These are phyloP conservation scores for Iphiclides podalirius DNA, from an alignment of 2,888 invertebrate genomes.

Conservation along the genomic window DNA sequence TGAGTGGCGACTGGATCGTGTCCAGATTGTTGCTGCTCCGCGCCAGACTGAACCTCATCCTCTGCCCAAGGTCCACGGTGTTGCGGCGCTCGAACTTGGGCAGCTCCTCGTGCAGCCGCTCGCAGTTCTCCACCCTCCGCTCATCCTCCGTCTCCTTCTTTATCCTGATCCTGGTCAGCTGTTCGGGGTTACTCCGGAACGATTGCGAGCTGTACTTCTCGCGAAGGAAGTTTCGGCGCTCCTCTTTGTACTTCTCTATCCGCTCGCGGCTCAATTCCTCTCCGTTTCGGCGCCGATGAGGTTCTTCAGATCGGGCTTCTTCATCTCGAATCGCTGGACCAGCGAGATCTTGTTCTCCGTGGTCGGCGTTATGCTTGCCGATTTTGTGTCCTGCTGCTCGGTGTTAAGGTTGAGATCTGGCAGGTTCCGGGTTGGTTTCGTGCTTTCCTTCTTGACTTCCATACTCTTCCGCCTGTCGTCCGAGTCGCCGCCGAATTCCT, in stretches of 20 bases:
- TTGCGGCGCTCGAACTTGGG: constrained; percentile 71
- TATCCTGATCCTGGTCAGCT: constrained; percentile 63
- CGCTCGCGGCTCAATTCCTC: constrained; percentile 87
- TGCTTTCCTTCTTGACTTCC: constrained; percentile 80
- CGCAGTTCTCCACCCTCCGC: constrained; percentile 42
- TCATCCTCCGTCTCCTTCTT: constrained; percentile 50
- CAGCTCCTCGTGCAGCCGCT: constrained; percentile 47
- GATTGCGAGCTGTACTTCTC: constrained; percentile 93
- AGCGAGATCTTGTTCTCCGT: constrained; percentile 82
- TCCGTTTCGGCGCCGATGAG: constrained; percentile 67
- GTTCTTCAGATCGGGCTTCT: constrained; percentile 53
- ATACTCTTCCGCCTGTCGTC: constrained; percentile 79
- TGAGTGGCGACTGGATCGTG: constrained; percentile 54
- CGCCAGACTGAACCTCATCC: constrained; percentile 64
- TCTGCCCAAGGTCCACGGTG: constrained; percentile 70
- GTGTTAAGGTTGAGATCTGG: constrained; percentile 68
- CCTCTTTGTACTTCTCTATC: constrained; percentile 95
- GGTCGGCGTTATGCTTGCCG: constrained; percentile 76
- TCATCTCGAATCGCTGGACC: constrained; percentile 72
- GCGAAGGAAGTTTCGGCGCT: constrained; percentile 89
- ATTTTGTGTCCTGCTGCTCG: constrained; percentile 46
- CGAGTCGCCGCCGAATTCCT: constrained; percentile 80
- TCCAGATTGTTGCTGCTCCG: constrained; percentile 64
- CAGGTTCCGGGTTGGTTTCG: constrained; percentile 78
- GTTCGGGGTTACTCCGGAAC: constrained; percentile 83